Percentiles rank a stretch among this genome's conserved stretches.
phyloP scores from a whole-genome alignment of 2,113 vertebrate species.

The Lagopus leucura region DNA sequence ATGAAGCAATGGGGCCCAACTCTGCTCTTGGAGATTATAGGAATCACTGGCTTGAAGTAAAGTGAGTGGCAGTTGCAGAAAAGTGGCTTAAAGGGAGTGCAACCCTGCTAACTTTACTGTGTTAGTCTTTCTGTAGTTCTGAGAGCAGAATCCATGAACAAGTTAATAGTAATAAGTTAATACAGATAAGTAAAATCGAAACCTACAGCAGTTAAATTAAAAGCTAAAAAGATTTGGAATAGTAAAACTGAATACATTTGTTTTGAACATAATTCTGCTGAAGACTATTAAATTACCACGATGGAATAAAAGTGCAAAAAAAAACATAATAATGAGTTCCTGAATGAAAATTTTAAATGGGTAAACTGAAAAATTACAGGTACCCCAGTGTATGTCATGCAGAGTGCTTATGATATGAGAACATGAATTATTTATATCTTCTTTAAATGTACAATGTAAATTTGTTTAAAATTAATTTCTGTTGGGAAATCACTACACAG shows the following conservation, averaged over 20 bases:
- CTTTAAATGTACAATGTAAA: constrained; percentile 88
- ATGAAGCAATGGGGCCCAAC: not conserved
- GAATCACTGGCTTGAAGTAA: not conserved
- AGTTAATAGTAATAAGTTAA: constrained; percentile 6
- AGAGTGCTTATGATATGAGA: constrained; percentile 82
- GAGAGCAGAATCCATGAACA: constrained; percentile 31
- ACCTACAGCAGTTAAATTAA: constrained; percentile 71
- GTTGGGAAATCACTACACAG: constrained; percentile 80
- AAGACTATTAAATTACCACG: constrained; percentile 77
- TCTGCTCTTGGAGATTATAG: not conserved
- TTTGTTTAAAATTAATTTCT: constrained; percentile 84
- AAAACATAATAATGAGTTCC: constrained; percentile 71
- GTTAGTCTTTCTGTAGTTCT: constrained; percentile 44
- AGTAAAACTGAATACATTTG: constrained; percentile 73
- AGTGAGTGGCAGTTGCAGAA: not conserved
- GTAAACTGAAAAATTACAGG: constrained; percentile 79
- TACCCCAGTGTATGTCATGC: constrained; percentile 82
- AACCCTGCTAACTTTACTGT: not conserved
- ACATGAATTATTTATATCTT: constrained; percentile 90
- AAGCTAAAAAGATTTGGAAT: constrained; percentile 68
- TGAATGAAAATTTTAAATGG: constrained; percentile 75
- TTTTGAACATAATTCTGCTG: constrained; percentile 75
- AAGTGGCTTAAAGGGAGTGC: not conserved
- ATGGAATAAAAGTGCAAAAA: constrained; percentile 70
- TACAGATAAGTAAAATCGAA: constrained; percentile 66